phyloP scores from a whole-genome alignment of 2,113 vertebrate species.

The Centropus bengalensis region DNA sequence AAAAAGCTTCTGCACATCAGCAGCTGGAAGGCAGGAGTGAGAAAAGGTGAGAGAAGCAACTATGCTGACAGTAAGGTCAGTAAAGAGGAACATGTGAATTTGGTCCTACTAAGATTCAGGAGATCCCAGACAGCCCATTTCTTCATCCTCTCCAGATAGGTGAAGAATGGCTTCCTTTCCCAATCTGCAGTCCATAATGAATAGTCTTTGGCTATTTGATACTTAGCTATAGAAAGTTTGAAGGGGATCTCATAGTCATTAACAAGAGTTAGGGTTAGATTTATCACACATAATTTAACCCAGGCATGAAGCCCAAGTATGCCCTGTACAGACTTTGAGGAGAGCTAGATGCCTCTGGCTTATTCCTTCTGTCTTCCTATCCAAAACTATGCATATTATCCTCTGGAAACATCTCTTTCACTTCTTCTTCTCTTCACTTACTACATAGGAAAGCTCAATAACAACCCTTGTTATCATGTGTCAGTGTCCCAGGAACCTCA shows the following conservation, averaged over 20 bases:
- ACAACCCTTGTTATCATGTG: not conserved
- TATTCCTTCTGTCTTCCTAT: not conserved
- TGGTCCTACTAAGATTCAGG: not conserved
- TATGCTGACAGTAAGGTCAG: too few species aligned
- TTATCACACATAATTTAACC: not conserved
- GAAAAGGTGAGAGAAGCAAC: too few species aligned
- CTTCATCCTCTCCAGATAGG: not conserved
- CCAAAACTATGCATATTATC: not conserved
- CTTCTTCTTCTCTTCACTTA: not conserved
- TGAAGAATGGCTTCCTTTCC: not conserved
- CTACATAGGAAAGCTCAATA: not conserved
- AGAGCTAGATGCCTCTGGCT: not conserved
- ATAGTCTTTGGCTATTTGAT: not conserved
- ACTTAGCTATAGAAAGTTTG: not conserved
- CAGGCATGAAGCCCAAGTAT: not conserved
- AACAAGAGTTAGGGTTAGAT: not conserved
- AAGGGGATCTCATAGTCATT: not conserved
- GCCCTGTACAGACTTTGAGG: not conserved
- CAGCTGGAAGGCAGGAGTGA: too few species aligned
- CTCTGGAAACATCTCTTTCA: not conserved
- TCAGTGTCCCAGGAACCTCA: not conserved
- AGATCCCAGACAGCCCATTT: not conserved
- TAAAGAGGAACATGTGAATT: not conserved
- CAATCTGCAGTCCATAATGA: not conserved
- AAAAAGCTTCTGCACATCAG: too few species aligned